phyloP scores from a whole-genome alignment of 1,140 invertebrate species.

The Neuroterus valhalla region DNA sequence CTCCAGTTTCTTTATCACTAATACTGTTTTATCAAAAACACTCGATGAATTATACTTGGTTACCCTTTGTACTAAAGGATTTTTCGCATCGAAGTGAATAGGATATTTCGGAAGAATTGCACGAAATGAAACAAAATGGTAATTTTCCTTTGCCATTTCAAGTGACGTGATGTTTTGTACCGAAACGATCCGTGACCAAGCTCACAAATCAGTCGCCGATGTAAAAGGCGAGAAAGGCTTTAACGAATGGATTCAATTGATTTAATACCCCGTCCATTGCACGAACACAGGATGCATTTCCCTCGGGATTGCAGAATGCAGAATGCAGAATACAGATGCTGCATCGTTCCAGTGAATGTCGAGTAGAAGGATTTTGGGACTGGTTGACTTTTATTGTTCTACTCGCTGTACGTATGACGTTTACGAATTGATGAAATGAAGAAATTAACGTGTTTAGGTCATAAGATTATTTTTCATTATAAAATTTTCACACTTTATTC shows the following conservation, averaged over 20 bases:
- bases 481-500: not conserved
- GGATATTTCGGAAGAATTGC: not conserved
- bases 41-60: too few relatives aligned
- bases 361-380: constrained; percentile 10
- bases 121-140: constrained; percentile 36
- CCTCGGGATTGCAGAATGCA: constrained; percentile 24
- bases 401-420: not conserved
- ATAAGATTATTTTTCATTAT: not conserved
- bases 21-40: too few relatives aligned
- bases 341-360: constrained; percentile 19
- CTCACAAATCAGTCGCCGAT: constrained; percentile 42
- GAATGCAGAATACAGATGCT: constrained; percentile 27
- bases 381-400: constrained; percentile 23
- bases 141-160: constrained; percentile 26
- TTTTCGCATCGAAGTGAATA: not conserved
- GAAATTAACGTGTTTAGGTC: not conserved
- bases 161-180: constrained; percentile 17
- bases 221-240: constrained; percentile 40
- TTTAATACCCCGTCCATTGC: constrained; percentile 36
- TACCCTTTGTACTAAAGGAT: too few relatives aligned
- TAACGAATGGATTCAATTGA: constrained; percentile 44
- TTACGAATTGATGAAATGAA: not conserved
- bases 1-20: too few relatives aligned
- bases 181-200: constrained; percentile 43
- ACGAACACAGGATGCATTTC: constrained; percentile 30